Evolutionary conservation across 2,888 invertebrate species (phyloP), one percentile per base, ranked within the genome.

Genomic region (Cephalotes varians): DNA sequence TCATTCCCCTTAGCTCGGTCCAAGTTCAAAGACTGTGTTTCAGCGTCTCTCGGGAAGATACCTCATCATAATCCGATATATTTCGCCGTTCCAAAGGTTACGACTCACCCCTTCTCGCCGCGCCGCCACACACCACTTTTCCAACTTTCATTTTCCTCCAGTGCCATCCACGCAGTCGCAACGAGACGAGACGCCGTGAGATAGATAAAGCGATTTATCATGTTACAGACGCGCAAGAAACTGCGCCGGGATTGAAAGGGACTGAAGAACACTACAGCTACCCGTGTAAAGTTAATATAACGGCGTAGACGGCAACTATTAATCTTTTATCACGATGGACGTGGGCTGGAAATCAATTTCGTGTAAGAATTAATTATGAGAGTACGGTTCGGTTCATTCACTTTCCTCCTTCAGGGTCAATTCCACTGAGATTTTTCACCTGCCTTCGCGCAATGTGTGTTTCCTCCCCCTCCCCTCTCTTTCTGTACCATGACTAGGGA

Each of bases 1-100:
- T 65, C 12, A 64, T 64, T 40, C 15, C 62, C 4, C 21, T 18
- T n/a, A 25, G 12, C 34, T 65, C 49, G 58, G 65, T 64, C 71
- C 60, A 74, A 88, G 88, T 86, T 90, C 88, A 88, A 90, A 86
- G 87, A 77, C 79, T 65, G 54, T 79, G 83, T 77, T 84, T 72
- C 80, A 72, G 21, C 71, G 67, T 79, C 87, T 86, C 85, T 47
- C 65, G 40, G 81, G 31, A 44, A 77, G 82, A 60, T 79, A 84
- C 81, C 67, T 79, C 77, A 69, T 86, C 86, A 82, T 86, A 86
- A 87, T 83, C 90, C 81, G 49, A 49, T 79, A 54, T 71, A 77
- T 81, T 79, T 76, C 65, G 65, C 60, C 62, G 73, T 82, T 77
- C 73, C 83, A 76, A 86, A 86, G 84, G 84, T 86, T 87, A 76